Evolutionary conservation across 2,888 invertebrate genomes (phyloP).

Genomic region (Hofmannophila pseudospretella): DNA sequence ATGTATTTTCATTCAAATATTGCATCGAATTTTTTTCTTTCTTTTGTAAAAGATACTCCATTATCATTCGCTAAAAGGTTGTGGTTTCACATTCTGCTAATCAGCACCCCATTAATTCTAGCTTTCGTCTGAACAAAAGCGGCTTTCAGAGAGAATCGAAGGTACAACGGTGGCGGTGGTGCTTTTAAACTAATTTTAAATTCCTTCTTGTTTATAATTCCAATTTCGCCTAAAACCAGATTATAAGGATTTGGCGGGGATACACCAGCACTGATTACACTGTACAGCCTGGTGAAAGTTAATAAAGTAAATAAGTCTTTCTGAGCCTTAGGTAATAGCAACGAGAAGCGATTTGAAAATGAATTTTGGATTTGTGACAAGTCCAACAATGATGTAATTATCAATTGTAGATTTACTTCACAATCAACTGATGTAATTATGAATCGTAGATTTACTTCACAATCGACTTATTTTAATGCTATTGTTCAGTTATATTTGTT

Average conservation of each 20-base stretch:
- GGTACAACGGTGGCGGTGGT: neutral
- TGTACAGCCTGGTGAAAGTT: slow-evolving; percentile 25
- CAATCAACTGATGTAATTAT: neutral
- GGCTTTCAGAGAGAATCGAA: neutral
- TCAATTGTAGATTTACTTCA: neutral
- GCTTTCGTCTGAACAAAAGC: neutral
- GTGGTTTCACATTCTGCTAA: neutral
- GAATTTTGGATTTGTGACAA: slow-evolving; percentile 1
- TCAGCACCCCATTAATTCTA: neutral
- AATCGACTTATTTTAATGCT: neutral
- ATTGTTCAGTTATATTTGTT: neutral
- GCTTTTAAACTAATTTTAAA: slow-evolving; percentile 20
- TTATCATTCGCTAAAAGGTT: neutral
- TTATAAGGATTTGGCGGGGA: slow-evolving; percentile 35
- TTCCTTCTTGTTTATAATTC: slow-evolving; percentile 34
- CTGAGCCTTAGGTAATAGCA: neutral
- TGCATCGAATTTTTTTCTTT: too few relatives aligned
- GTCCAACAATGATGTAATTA: neutral
- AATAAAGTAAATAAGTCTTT: slow-evolving; percentile 16
- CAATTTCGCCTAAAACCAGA: slow-evolving; percentile 29
- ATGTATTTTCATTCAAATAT: too few relatives aligned
- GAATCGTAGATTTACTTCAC: neutral
- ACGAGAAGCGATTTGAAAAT: neutral
- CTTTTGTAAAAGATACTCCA: too few relatives aligned
- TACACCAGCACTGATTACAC: slow-evolving; percentile 27